Conservation (phyloP, 2,888 invertebrate species). For the Steinernema hermaphroditum region DNA sequence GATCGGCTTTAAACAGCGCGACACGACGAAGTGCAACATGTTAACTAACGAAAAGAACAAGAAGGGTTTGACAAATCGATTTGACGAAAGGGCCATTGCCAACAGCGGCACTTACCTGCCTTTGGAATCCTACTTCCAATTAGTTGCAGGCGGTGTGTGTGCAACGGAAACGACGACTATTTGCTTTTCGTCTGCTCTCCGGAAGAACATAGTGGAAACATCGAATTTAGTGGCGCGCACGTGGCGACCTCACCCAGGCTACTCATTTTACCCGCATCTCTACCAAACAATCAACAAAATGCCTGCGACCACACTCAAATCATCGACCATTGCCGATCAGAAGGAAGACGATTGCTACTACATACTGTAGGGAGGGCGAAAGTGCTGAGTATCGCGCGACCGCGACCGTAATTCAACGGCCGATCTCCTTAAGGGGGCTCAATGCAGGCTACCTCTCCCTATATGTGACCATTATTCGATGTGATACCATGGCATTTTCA, state of each 20-base stretch:
- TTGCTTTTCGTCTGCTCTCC: conserved; percentile 11
- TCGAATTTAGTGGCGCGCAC: background rate
- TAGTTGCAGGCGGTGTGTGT: conserved; percentile 3
- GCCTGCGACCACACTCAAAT: conserved; percentile 6
- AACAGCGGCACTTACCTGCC: background rate
- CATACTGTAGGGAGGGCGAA: conserved; percentile 24
- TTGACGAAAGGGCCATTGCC: conserved; percentile 18
- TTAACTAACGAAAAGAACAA: conserved; percentile 13
- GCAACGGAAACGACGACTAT: background rate
- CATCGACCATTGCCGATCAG: conserved; percentile 13
- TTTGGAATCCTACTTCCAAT: conserved; percentile 24
- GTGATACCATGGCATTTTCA: no score
- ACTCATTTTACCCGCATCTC: background rate
- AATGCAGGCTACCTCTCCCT: no score
- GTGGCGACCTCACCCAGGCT: background rate
- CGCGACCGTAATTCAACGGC: conserved; percentile 1
- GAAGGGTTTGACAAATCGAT: conserved; percentile 23
- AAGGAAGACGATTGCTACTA: background rate
- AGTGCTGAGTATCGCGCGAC: background rate
- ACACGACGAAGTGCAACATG: conserved; percentile 29
- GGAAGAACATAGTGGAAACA: background rate
- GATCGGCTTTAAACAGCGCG: conserved; percentile 31
- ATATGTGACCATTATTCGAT: no score
- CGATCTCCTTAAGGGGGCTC: background rate
- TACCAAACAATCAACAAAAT: conserved; percentile 24